These are phyloP conservation scores for Wiebesia pumilae DNA, from an alignment of 1,140 invertebrate genomes.

Conservation along the genomic window DNA sequence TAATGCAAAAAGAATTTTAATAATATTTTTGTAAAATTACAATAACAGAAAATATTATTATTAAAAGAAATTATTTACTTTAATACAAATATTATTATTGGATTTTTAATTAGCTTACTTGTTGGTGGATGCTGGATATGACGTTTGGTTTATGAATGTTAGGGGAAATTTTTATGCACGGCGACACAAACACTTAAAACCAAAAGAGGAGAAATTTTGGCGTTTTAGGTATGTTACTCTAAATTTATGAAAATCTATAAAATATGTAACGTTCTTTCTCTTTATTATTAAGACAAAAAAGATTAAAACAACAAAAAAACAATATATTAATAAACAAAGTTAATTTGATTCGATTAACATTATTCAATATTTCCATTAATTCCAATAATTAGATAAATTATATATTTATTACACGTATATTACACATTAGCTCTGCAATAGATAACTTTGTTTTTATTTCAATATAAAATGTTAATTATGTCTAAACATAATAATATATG, in stretches of 20 bases:
- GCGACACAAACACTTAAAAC: constrained; percentile 72
- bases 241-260: background rate
- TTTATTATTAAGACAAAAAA: background rate
- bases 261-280: background rate
- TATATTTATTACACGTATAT: too few relatives aligned
- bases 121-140: constrained; percentile 79
- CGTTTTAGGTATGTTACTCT: constrained; percentile 62
- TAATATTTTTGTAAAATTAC: too few relatives aligned
- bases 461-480: too few relatives aligned
- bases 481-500: too few relatives aligned
- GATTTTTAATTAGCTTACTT: constrained; percentile 73
- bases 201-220: constrained; percentile 77
- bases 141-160: constrained; percentile 83
- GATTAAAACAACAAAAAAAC: background rate
- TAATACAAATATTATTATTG: background rate
- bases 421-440: too few relatives aligned
- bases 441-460: too few relatives aligned
- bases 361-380: too few relatives aligned
- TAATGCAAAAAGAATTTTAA: too few relatives aligned
- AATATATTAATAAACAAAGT: too few relatives aligned
- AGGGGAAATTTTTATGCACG: constrained; percentile 81
- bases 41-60: too few relatives aligned
- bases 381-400: too few relatives aligned
- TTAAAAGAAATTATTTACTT: background rate
- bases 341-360: too few relatives aligned